Conservation (phyloP, 2,113 vertebrate species). For the Girardinichthys multiradiatus region DNA sequence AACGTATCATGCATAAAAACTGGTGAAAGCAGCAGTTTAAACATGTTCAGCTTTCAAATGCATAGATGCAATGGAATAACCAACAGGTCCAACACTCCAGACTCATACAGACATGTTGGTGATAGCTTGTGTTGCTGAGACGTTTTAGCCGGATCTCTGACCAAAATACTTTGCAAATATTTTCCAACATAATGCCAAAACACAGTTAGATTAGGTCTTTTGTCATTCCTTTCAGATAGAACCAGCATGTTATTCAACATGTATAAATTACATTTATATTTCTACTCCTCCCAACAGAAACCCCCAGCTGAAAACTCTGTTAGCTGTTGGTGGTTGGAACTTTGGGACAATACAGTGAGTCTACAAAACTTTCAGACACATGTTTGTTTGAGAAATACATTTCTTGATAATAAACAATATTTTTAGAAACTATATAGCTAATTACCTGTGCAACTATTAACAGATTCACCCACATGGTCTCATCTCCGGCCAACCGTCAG, state of each 20-base stretch:
- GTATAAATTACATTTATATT: not conserved
- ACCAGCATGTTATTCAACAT: not conserved
- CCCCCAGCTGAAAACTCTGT: conserved; percentile 80
- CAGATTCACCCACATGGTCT: conserved; percentile 76
- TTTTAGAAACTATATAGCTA: not conserved
- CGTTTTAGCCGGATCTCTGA: too few relatives aligned
- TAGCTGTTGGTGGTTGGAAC: conserved; percentile 86
- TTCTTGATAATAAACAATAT: not conserved
- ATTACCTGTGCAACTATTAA: not conserved
- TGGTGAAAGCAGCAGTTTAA: too few relatives aligned
- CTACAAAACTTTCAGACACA: conserved; percentile 48
- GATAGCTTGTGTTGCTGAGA: too few relatives aligned
- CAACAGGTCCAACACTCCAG: too few relatives aligned
- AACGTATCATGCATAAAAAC: too few relatives aligned
- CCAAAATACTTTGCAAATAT: too few relatives aligned
- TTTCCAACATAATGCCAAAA: too few relatives aligned
- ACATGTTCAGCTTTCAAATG: too few relatives aligned
- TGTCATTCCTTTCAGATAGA: too few relatives aligned
- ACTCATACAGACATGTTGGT: too few relatives aligned
- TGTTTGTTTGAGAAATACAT: not conserved
- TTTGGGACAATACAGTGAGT: conserved; percentile 76
- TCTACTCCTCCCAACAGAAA: conserved; percentile 73
- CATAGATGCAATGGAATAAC: too few relatives aligned
- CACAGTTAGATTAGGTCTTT: too few relatives aligned
- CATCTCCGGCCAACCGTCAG: conserved; percentile 60